Evolutionary conservation across 2,888 invertebrate species (phyloP).

Genomic region (Volucella bombylans): DNA sequence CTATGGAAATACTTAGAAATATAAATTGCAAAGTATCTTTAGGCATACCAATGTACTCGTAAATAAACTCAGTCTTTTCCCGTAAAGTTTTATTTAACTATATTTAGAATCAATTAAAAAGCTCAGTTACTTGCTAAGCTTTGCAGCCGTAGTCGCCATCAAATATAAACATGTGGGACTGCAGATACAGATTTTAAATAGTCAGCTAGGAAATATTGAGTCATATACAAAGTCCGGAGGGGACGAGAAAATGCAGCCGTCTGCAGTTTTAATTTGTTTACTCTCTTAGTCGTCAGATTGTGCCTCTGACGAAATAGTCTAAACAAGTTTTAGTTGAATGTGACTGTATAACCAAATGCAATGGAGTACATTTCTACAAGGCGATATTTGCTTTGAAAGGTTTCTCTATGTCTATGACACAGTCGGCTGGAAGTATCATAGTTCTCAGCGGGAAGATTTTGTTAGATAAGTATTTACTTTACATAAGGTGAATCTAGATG

Average conservation of each 20-base stretch:
- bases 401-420: too few relatives aligned
- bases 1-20: conserved; percentile 35
- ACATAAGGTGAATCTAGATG: too few relatives aligned
- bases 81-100: conserved; percentile 42
- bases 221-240: conserved; percentile 2
- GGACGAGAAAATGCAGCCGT: not conserved
- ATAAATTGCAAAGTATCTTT: conserved; percentile 29
- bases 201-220: not conserved
- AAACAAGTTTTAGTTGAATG: conserved; percentile 21
- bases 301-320: conserved; percentile 33
- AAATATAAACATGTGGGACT: not conserved
- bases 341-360: conserved; percentile 5
- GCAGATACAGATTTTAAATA: not conserved
- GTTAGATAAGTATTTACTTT: too few relatives aligned
- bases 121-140: conserved; percentile 24
- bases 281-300: not conserved
- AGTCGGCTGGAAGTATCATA: too few relatives aligned
- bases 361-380: not conserved
- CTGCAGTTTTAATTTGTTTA: conserved; percentile 41
- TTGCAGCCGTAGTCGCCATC: conserved; percentile 18
- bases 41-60: not conserved
- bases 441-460: too few relatives aligned
- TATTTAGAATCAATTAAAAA: conserved; percentile 51
- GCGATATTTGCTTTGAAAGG: too few relatives aligned
- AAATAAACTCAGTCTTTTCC: conserved; percentile 23